Evolutionary conservation across 2,888 invertebrate genomes (phyloP), one percentile per base, ranked within the genome.

Genomic region (Phragmatobia fuliginosa): DNA sequence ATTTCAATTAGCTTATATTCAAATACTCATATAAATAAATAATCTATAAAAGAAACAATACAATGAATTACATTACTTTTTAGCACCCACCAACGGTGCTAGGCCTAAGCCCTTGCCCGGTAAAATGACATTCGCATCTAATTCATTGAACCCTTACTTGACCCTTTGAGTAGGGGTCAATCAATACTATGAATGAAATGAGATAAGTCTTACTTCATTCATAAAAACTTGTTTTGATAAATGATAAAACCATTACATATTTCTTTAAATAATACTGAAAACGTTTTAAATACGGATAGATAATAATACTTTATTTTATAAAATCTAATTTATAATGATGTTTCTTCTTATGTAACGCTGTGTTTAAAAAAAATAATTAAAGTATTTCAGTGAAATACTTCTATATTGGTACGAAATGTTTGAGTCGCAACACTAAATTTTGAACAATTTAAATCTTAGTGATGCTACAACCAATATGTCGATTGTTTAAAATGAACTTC

Each of bases 101-200:
- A 11, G 8, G n/a, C n/a, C 49, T 10, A 25, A 11, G n/a, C 21
- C 14, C n/a, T n/a, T 10, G 32, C 25, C 38, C 2, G 16, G 25
- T 36, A 41, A 28, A 41, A 28, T 41, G 28, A 62, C 61, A 38
- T 61, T 14, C 62, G 28, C 41, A 16, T 18, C 18, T 28, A 62
- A 38, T 28, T 62, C 28, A 62, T 62, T 62, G 62, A 62, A 62
- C 38, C 28, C 62, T 41, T 28, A 62, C 18, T 28, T 62, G 41
- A 62, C 62, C 38, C 28, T 62, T 62, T 28, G 61, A 38, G 38
- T 21, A 38, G 28, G 38, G 52, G 28, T 18, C 62, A 62, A 38
- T 41, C 38, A 62, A 38, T 25, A 0, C 2, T 1, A 62, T 62
- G 62, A 62, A 62, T 41, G 62, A 62, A 62, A 62, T 62, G 18